Percentiles rank a stretch among this genome's conserved stretches.
phyloP scores from a whole-genome alignment of 2,888 invertebrate species.

The Nesidiocoris tenuis region DNA sequence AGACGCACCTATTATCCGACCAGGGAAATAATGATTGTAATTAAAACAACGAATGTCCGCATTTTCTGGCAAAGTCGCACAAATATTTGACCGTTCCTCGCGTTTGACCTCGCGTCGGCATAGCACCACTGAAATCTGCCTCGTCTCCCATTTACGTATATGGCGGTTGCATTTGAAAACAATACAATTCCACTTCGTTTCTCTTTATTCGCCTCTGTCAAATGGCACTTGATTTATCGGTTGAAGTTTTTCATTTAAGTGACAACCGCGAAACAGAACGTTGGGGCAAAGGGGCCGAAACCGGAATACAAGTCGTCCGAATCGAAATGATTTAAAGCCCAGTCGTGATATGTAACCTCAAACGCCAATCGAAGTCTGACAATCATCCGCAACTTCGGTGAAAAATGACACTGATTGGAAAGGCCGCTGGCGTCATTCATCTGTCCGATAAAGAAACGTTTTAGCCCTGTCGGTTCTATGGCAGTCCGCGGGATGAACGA shows the following conservation, averaged over 20 bases:
- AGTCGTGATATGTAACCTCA: slow-evolving; percentile 12
- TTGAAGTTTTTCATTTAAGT: background rate
- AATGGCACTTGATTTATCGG: background rate
- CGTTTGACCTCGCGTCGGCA: too few species aligned
- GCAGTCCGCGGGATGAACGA: background rate
- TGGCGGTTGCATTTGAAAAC: too few species aligned
- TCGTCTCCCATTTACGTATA: too few species aligned
- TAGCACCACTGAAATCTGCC: too few species aligned
- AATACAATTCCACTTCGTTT: too few species aligned
- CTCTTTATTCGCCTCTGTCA: background rate
- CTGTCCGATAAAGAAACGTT: slow-evolving; percentile 36
- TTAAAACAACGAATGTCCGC: too few species aligned
- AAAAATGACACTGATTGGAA: slow-evolving; percentile 40
- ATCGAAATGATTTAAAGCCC: background rate
- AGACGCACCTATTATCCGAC: too few species aligned
- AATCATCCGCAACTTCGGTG: slow-evolving; percentile 34
- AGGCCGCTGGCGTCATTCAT: slow-evolving; percentile 30
- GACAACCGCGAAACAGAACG: background rate
- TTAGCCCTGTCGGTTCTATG: slow-evolving; percentile 3
- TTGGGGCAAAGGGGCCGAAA: background rate
- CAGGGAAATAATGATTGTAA: too few species aligned
- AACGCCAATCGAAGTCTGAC: slow-evolving; percentile 17
- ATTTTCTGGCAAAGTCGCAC: too few species aligned
- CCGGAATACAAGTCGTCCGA: background rate
- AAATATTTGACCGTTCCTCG: too few species aligned